A percentile compares a stretch with the other conserved stretches of the same genome.
Conservation (phyloP, 2,888 invertebrate species). For the Pilophorus perplexus region DNA sequence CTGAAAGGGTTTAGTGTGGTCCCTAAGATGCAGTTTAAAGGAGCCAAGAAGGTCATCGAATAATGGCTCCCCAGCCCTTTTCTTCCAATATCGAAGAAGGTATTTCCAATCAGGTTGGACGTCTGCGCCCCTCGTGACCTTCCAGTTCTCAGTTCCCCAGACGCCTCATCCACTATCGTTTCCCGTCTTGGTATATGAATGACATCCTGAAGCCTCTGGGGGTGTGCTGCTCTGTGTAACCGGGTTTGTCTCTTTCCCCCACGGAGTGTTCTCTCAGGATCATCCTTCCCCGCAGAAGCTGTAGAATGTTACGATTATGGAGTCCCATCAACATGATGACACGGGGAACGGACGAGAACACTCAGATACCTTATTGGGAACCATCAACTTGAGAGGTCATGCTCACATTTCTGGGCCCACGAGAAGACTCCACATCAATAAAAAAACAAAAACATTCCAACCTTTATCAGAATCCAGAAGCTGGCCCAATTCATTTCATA, state of each 20-base stretch:
- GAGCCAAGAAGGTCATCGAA: background rate
- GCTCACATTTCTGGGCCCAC: too few relatives aligned
- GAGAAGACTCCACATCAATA: too few relatives aligned
- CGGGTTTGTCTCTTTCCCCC: too few relatives aligned
- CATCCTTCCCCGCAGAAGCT: background rate
- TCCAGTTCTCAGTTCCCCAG: conserved; percentile 4
- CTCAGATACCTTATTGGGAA: background rate
- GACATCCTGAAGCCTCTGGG: background rate
- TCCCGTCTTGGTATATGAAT: background rate
- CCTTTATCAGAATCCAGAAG: too few relatives aligned
- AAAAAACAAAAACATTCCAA: too few relatives aligned
- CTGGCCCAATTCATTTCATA: too few relatives aligned
- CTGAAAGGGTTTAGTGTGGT: too few relatives aligned
- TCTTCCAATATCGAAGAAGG: conserved; percentile 19
- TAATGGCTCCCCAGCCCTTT: conserved; percentile 3
- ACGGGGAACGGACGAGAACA: background rate
- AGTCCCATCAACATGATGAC: background rate
- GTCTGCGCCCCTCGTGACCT: background rate
- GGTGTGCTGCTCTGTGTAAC: too few relatives aligned
- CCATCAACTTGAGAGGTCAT: too few relatives aligned
- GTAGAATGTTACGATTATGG: conserved; percentile 7
- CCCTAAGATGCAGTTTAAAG: conserved; percentile 5
- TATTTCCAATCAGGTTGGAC: conserved; percentile 20
- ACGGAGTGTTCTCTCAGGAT: background rate
- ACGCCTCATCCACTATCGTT: background rate